phyloP scores from a whole-genome alignment of 2,113 vertebrate species.

The Trichomycterus rosablanca region DNA sequence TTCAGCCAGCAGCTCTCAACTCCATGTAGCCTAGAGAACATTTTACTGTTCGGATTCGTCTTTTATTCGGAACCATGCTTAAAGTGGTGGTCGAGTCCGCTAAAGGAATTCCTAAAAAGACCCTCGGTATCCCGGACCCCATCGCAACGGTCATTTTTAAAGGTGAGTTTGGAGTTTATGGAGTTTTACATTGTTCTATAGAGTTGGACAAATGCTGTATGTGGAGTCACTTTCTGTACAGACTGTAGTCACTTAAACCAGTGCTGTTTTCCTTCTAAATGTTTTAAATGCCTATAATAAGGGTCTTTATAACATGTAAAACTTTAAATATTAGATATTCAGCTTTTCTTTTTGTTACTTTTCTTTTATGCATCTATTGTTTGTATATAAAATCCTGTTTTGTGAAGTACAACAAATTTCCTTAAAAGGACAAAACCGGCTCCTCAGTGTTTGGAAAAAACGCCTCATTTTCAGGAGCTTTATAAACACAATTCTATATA shows the following conservation, averaged over 20 bases:
- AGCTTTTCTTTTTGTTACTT: background rate
- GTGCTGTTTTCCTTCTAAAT: too few relatives aligned
- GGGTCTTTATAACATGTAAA: too few relatives aligned
- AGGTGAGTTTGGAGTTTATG: constrained; percentile 73
- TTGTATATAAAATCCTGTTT: constrained; percentile 9
- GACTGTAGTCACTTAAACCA: too few relatives aligned
- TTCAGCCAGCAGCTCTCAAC: too few relatives aligned
- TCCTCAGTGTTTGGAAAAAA: background rate
- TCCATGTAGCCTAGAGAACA: too few relatives aligned
- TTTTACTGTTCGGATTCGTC: too few relatives aligned
- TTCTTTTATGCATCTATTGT: background rate
- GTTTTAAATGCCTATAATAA: too few relatives aligned
- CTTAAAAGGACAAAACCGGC: constrained; percentile 53
- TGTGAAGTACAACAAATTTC: constrained; percentile 24
- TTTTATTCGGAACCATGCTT: constrained; percentile 70
- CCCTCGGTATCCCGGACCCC: constrained; percentile 87
- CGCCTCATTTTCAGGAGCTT: background rate
- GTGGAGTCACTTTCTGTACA: too few relatives aligned
- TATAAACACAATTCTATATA: background rate
- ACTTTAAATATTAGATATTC: too few relatives aligned
- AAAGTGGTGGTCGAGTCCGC: constrained; percentile 86
- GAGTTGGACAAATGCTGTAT: too few relatives aligned
- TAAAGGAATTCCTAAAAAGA: constrained; percentile 83
- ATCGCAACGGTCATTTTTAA: constrained; percentile 81
- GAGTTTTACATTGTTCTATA: background rate